phyloP scores from a whole-genome alignment of 2,888 invertebrate species.

The Miltochrista miniata region DNA sequence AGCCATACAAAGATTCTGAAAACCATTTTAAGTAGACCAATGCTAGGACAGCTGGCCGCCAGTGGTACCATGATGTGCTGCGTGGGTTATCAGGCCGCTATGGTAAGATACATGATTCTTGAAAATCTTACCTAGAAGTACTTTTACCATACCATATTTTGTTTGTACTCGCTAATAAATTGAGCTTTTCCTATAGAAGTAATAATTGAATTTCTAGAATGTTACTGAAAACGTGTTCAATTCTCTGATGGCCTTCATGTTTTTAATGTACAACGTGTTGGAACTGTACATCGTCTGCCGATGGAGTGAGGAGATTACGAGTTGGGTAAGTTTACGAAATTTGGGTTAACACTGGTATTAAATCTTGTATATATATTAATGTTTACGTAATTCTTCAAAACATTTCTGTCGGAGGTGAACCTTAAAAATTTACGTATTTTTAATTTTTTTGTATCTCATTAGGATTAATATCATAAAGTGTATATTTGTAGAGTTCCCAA shows the following conservation, averaged over 20 bases:
- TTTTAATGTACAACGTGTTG: constrained; percentile 65
- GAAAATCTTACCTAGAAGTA: too few relatives aligned
- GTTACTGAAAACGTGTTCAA: constrained; percentile 49
- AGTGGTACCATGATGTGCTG: constrained; percentile 70
- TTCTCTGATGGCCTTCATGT: constrained; percentile 64
- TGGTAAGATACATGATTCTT: constrained; percentile 58
- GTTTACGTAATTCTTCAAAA: too few relatives aligned
- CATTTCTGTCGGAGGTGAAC: too few relatives aligned
- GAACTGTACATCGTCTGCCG: constrained; percentile 66
- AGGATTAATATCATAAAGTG: too few relatives aligned
- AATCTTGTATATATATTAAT: too few relatives aligned
- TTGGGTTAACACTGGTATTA: too few relatives aligned
- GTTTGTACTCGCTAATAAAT: too few relatives aligned
- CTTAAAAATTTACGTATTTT: too few relatives aligned
- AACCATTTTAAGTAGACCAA: constrained; percentile 59
- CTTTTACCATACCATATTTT: too few relatives aligned
- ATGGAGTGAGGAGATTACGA: constrained; percentile 71
- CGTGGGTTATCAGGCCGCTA: constrained; percentile 65
- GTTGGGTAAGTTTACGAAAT: constrained; percentile 49
- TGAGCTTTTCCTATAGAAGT: too few relatives aligned
- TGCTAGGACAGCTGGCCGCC: constrained; percentile 65
- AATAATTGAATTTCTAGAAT: constrained; percentile 61
- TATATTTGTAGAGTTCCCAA: too few relatives aligned
- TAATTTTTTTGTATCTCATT: too few relatives aligned
- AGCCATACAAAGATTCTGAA: constrained; percentile 60